phyloP scores from a whole-genome alignment of 2,888 invertebrate genomes.

The Galerucella nymphaeae region DNA sequence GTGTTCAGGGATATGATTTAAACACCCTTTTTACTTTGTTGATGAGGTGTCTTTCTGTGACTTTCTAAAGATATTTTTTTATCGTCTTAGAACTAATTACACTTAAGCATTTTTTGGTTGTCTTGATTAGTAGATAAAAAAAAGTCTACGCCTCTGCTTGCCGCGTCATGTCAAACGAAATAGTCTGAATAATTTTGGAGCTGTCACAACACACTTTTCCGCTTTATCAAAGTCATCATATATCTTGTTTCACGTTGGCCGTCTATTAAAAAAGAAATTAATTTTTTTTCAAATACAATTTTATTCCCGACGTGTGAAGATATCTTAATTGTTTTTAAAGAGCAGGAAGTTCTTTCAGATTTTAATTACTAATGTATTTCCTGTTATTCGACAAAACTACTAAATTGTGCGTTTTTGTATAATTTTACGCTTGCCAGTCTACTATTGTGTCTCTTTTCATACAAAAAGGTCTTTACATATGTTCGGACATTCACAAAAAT shows the following conservation, averaged over 20 bases:
- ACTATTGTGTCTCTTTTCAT: conserved; percentile 21
- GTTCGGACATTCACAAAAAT: conserved; percentile 24
- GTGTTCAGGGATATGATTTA: too few relatives aligned
- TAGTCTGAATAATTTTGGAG: too few relatives aligned
- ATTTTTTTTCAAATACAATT: conserved; percentile 28
- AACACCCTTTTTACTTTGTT: too few relatives aligned
- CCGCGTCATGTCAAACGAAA: too few relatives aligned
- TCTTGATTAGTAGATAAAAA: too few relatives aligned
- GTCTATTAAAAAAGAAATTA: conserved; percentile 26
- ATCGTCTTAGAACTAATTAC: too few relatives aligned
- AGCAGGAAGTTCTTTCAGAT: conserved; percentile 34
- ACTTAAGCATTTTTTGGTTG: too few relatives aligned
- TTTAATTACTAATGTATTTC: conserved; percentile 38
- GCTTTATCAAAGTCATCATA: conserved; percentile 32
- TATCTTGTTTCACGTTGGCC: conserved; percentile 18
- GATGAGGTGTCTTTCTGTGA: too few relatives aligned
- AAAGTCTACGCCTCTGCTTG: too few relatives aligned
- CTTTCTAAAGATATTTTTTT: too few relatives aligned
- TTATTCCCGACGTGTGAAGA: conserved; percentile 23
- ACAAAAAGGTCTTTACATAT: conserved; percentile 29
- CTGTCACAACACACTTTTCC: conserved; percentile 19
- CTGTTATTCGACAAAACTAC: conserved; percentile 35
- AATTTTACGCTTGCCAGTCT: conserved; percentile 30
- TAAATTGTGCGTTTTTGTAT: conserved; percentile 32
- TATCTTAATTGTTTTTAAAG: conserved; percentile 27